Conservation (phyloP, 2,888 invertebrate genomes). For the Tenthredo distinguenda region DNA sequence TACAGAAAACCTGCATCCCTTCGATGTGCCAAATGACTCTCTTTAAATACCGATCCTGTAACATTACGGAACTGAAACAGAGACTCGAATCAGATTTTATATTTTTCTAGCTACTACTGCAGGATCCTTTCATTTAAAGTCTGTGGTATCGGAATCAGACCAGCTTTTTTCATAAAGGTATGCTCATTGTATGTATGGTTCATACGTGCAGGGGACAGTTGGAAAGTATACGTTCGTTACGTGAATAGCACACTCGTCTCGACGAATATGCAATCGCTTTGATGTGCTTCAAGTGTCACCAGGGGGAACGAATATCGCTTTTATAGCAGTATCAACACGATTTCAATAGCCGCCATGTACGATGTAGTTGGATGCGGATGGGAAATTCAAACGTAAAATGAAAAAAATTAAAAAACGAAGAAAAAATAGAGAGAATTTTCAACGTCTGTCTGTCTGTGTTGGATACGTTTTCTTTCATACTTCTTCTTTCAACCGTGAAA, state of each 20-base stretch:
- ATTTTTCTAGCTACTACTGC: background rate
- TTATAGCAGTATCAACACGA: constrained; percentile 8
- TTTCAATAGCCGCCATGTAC: constrained; percentile 15
- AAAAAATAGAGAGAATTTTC: background rate
- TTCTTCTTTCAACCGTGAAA: background rate
- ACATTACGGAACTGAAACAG: background rate
- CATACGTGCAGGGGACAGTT: background rate
- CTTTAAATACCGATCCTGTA: background rate
- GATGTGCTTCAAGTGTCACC: constrained; percentile 9
- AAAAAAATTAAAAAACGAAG: background rate
- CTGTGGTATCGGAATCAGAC: background rate
- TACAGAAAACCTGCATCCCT: background rate
- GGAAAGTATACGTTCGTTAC: background rate
- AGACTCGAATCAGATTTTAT: background rate
- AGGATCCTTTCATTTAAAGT: background rate
- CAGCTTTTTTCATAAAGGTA: background rate
- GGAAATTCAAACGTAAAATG: background rate
- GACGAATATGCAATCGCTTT: constrained; percentile 28
- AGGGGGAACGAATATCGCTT: background rate
- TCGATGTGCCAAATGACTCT: background rate
- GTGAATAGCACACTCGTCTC: background rate
- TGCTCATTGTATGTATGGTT: background rate
- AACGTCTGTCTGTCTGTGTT: background rate
- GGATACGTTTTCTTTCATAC: background rate
- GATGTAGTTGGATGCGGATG: background rate